Percentiles rank a stretch among this genome's conserved stretches.
Conservation (phyloP, 1,140 invertebrate genomes). For the Dendroctonus valens region DNA sequence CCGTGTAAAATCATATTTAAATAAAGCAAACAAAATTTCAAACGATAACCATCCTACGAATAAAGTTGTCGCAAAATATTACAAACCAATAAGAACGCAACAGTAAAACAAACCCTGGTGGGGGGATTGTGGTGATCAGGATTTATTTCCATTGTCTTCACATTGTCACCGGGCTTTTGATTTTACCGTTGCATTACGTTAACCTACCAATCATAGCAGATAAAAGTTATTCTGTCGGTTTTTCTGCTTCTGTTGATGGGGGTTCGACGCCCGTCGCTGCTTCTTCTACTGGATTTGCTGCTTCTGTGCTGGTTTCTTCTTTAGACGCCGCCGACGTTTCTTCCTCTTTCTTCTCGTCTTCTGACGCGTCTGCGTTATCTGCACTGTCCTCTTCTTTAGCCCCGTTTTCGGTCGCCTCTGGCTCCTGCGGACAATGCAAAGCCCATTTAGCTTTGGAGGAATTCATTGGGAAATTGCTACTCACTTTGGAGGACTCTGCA, state of each 20-base stretch:
- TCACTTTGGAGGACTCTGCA: slow-evolving; percentile 43
- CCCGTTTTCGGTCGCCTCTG: slow-evolving; percentile 46
- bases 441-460: neutral
- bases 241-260: slow-evolving; percentile 35
- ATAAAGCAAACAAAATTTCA: neutral
- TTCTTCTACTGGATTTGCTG: slow-evolving; percentile 10
- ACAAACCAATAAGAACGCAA: slow-evolving; percentile 24
- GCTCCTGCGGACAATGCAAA: slow-evolving; percentile 36
- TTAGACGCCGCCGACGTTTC: slow-evolving; percentile 36
- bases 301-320: slow-evolving; percentile 34
- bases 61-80: slow-evolving; percentile 31
- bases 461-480: slow-evolving; percentile 4
- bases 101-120: slow-evolving; percentile 19
- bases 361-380: slow-evolving; percentile 34
- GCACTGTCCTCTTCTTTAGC: slow-evolving; percentile 46
- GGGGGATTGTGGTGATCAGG: neutral
- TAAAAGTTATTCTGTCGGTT: slow-evolving; percentile 45
- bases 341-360: slow-evolving; percentile 39
- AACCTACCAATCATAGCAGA: slow-evolving; percentile 41
- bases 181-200: slow-evolving; percentile 38
- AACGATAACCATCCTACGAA: slow-evolving; percentile 12
- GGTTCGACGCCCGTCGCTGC: neutral
- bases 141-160: too few species aligned
- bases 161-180: slow-evolving; percentile 9
- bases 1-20: too few species aligned